Evolutionary conservation across 2,113 vertebrate genomes (phyloP), one percentile per base, ranked within the genome.

Genomic region (Paratilapia polleni): DNA sequence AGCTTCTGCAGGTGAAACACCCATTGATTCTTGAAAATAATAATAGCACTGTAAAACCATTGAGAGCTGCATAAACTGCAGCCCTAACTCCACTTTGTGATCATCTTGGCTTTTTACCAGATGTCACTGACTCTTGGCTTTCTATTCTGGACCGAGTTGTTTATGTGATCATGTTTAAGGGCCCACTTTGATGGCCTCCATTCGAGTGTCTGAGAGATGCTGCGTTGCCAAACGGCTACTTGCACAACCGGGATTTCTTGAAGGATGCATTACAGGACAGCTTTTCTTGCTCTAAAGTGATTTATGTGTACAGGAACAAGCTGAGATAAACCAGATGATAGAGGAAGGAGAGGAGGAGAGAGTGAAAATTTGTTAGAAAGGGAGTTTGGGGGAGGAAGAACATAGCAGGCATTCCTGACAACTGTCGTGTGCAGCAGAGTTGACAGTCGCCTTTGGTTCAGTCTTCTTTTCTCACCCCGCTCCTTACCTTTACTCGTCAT

Each of bases 331-430:
- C 58, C 19, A 34, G 62, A 24, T n/a, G 19, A 28, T 22, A 9
- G 22, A 1, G 22, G 13, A n/a, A 24, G 20, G 43, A 54, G 66
- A 13, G 11, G 31, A 22, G 17, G 58, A 63, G 58, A 56, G 80
- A 14, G 26, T 38, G 28, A 66, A 31, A 70, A 74, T 79, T 85
- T 52, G 11, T 8, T 22, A 57, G 22, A 76, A 15, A 78, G 80
- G 81, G 87, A 89, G 84, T 84, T 22, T 1, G 64, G 77, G 79
- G 87, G 73, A 87, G 90, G 86, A 84, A 80, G 84, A 63, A n/a
- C 92, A 90, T 92, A 82, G 52, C 59, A 80, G 68, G 11, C 89
- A 94, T 95, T 94, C 89, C 81, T 91, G 68, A 76, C 63, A 22
- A 81, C 41, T 57, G 83, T 88, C 80, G 22, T 52, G 84, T 62